Conservation (phyloP, 1,140 invertebrate genomes). For the Euglossa dilemma region DNA sequence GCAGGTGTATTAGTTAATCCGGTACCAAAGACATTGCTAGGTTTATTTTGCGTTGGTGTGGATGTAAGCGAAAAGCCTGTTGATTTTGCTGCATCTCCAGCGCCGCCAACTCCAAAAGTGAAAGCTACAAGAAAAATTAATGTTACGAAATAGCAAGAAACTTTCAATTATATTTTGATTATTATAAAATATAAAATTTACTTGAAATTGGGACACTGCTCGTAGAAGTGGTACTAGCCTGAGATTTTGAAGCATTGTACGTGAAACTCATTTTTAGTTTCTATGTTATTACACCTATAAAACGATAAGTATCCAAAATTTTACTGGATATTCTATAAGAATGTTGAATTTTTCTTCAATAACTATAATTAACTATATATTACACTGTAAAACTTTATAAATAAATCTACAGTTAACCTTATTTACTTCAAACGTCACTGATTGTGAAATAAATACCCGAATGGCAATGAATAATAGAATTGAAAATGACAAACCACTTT, state of each 20-base stretch:
- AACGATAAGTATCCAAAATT: neutral
- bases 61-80: constrained; percentile 38
- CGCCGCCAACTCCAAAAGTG: constrained; percentile 49
- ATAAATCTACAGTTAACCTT: neutral
- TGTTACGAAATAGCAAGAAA: neutral
- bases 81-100: constrained; percentile 62
- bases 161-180: neutral
- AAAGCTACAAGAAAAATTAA: constrained; percentile 8
- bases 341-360: neutral
- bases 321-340: neutral
- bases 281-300: constrained; percentile 17
- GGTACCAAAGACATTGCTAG: constrained; percentile 28
- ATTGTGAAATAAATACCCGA: neutral
- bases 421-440: neutral
- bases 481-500: neutral
- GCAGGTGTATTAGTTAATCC: constrained; percentile 28
- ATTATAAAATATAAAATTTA: constrained; percentile 48
- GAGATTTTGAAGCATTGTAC: constrained; percentile 71
- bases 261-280: constrained; percentile 74
- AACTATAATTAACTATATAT: neutral
- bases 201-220: constrained; percentile 72
- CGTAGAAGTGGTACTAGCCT: constrained; percentile 63
- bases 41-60: constrained; percentile 42
- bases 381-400: neutral
- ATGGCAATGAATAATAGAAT: neutral